Conservation (phyloP, 1,140 invertebrate genomes). For the Nixonia krombeini region DNA sequence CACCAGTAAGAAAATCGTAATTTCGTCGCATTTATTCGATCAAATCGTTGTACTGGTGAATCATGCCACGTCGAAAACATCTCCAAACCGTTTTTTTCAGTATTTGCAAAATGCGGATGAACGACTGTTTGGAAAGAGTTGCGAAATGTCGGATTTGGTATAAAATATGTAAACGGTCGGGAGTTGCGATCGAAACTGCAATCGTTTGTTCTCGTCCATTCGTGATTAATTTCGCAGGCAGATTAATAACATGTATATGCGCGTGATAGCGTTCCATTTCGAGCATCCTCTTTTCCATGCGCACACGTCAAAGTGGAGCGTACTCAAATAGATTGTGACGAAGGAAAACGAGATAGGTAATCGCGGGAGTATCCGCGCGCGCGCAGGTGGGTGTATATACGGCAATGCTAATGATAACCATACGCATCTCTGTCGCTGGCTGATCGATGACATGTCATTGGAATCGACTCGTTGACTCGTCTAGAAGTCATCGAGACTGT, state of each 20-base stretch:
- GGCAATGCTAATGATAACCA: background rate
- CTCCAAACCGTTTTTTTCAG: too few species aligned
- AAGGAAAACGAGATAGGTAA: slow-evolving; percentile 8
- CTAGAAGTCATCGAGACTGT: background rate
- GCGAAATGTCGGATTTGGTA: too few species aligned
- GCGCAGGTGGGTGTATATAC: too few species aligned
- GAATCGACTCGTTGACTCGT: background rate
- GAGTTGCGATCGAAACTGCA: too few species aligned
- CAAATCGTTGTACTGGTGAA: too few species aligned
- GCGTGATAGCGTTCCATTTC: background rate
- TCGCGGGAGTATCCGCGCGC: background rate
- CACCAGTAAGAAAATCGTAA: too few species aligned
- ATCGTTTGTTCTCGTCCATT: too few species aligned
- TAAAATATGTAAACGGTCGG: too few species aligned
- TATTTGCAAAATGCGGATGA: too few species aligned
- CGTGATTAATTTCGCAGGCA: background rate
- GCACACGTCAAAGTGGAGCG: background rate
- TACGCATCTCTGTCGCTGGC: background rate
- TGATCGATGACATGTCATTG: slow-evolving; percentile 3
- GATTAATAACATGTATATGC: background rate
- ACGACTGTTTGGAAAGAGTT: too few species aligned
- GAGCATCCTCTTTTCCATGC: background rate
- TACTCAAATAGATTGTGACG: background rate
- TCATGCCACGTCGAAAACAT: too few species aligned
- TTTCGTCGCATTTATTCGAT: too few species aligned